Base-by-base conservation (phyloP, 2,113 vertebrate species). In the Formicarius rufipectus region DNA sequence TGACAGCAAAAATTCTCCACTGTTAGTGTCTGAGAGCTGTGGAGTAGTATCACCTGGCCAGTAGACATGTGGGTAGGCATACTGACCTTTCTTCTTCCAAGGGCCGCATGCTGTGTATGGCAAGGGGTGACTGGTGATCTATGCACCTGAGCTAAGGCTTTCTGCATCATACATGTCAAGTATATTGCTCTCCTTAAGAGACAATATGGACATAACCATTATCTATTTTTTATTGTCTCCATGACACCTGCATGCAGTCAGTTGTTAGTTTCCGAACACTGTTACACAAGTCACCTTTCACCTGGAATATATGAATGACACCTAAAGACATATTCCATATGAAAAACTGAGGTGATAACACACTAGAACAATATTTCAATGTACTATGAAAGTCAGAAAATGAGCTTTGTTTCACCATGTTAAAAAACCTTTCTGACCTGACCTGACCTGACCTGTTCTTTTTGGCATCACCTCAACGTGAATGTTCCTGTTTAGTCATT, bases 251-350 rank as follows among this genome's bases (percentile, higher is more conserved):
- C 24, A 31, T 24, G 31, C 15, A 59, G 66, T 18, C 37, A 13
- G 20, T 8, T 92, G 59, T 69, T 85, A 25, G 47, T 79, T 95
- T 87, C 58, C 83, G 78, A 90, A 66, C 76, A 95, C 23, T 22
- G 23, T 44, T 67, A 12, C 3, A 23, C 14, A 76, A 33, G 28
- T 35, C 7, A 35, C 58, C 40, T 87, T 92, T 64, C 23, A 11
- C 35, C 72, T 60, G 35, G 30, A 76, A 39, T 47, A 27, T 17
- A 60, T 22, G 28, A 88, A 42, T 8, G 3, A 42, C 22, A 42
- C 55, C 37, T 79, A 64, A 89, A 16, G 9, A 53, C 19, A 37
- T 22, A 72, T 3, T 75, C 42, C 28, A 18, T 45, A 13, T 24
- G 25, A 87, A 71, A 91, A 82, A 23, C 12, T 33, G 42, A 67